Conservation (phyloP, 1,140 invertebrate species). For the Pseudomyrmex flavicornis region DNA sequence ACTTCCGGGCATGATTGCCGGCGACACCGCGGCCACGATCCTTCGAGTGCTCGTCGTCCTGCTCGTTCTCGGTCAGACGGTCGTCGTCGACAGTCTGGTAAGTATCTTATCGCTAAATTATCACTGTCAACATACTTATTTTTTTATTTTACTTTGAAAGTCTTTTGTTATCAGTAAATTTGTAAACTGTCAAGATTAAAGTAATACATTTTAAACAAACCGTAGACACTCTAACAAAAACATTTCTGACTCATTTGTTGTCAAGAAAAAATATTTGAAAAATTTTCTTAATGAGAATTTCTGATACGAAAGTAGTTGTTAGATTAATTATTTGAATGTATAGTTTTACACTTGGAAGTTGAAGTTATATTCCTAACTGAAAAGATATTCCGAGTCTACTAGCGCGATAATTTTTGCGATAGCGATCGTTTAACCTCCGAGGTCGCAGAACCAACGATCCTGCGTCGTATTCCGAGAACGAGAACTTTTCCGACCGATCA, state of each 20-base stretch:
- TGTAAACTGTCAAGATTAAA: background rate
- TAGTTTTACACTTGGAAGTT: slow-evolving; percentile 1
- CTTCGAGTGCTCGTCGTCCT: slow-evolving; percentile 58
- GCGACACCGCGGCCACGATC: slow-evolving; percentile 25
- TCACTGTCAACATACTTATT: background rate
- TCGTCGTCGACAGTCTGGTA: slow-evolving; percentile 28
- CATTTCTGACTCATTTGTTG: background rate
- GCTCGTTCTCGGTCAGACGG: slow-evolving; percentile 32
- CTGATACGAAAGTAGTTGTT: background rate
- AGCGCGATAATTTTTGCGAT: slow-evolving; percentile 36
- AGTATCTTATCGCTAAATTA: slow-evolving; percentile 25
- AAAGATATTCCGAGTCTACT: background rate
- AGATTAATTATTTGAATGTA: slow-evolving; percentile 1
- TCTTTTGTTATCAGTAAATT: background rate
- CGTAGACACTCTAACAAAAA: background rate
- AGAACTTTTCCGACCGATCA: slow-evolving; percentile 38
- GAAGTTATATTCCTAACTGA: slow-evolving; percentile 33
- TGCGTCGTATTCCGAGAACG: slow-evolving; percentile 16
- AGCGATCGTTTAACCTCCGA: background rate
- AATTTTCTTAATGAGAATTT: background rate
- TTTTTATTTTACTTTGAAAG: background rate
- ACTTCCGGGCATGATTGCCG: slow-evolving; percentile 60
- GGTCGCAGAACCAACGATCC: slow-evolving; percentile 35
- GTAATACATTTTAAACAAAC: background rate
- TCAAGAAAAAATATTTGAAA: background rate